These are phyloP conservation scores for Podilymbus podiceps DNA, from an alignment of 2,113 vertebrate species.

Conservation along the genomic window DNA sequence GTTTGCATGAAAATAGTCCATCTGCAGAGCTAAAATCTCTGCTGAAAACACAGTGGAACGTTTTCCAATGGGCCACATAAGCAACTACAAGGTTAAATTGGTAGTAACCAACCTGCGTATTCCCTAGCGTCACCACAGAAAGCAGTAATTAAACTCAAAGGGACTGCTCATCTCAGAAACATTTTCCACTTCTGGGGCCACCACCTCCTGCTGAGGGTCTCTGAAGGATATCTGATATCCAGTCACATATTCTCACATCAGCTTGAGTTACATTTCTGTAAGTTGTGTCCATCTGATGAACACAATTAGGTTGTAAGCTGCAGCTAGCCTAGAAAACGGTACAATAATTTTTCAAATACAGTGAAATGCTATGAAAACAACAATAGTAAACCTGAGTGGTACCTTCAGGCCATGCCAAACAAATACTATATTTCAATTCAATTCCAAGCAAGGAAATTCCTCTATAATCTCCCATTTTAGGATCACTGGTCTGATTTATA, in stretches of 20 bases:
- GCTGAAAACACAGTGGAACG: background rate
- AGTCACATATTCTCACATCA: background rate
- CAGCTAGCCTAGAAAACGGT: background rate
- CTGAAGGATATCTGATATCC: background rate
- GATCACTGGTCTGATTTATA: background rate
- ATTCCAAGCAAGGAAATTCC: background rate
- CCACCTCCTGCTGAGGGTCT: background rate
- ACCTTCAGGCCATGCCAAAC: background rate
- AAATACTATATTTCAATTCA: background rate
- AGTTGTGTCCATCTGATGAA: background rate
- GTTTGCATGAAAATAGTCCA: background rate
- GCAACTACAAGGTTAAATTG: background rate
- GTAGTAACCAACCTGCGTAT: background rate
- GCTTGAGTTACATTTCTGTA: background rate
- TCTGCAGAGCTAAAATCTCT: background rate
- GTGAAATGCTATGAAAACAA: background rate
- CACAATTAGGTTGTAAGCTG: background rate
- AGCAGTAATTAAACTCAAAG: slow-evolving; percentile 66
- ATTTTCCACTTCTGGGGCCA: slow-evolving; percentile 21
- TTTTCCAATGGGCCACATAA: background rate
- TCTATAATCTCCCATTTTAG: background rate
- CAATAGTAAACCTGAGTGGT: background rate
- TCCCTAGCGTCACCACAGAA: background rate
- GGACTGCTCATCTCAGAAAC: slow-evolving; percentile 41
- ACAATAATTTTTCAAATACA: background rate